Base-by-base conservation (phyloP, 2,888 invertebrate genomes). In the Drosophila gaucha region DNA sequence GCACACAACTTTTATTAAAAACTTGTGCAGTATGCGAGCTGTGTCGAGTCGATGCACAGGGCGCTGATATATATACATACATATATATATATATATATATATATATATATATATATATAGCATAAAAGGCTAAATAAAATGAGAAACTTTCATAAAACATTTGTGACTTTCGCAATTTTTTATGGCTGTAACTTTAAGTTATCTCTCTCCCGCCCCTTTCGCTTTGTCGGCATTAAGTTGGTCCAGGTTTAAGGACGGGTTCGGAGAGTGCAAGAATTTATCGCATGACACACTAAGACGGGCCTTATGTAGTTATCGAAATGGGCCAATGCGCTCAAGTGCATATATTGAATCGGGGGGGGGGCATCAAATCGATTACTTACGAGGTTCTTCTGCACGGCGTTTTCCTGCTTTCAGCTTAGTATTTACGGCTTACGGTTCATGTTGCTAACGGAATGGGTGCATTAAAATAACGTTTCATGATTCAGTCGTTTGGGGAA, bases 101-200 rank as follows among this genome's bases (percentile, higher is more conserved):
- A 24, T 22, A 22, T n/a, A n/a, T 8, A 14, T 41, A 24, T 41
- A 41, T 41, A 41, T n/a, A 41, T 41, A 66, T 51, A 36, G 59
- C 46, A 58, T 65, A 82, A 60, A 44, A 66, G 54, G 85, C 80
- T 78, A 78, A 80, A 84, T 80, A 80, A 80, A 80, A 82, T 76
- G 67, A 39, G 65, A 80, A 80, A 86, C 59, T 82, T 82, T 82
- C 80, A 86, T 82, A 82, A 86, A 80, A 86, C 86, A 86, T 86
- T 86, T 82, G 83, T 83, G 83, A 86, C 86, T 80, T 86, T 68
- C 62, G 83, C 68, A 71, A 71, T 74, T 67, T 85, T 80, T 78
- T 80, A 78, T 80, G 46, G 62, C 51, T 69, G 60, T 67, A 70
- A 75, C 67, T 80, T 84, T 30, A 80, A 82, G 75, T 74, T 74